Percentiles rank a stretch among this genome's conserved stretches.
Conservation (phyloP, 1,140 invertebrate genomes). For the Lithobius niger region DNA sequence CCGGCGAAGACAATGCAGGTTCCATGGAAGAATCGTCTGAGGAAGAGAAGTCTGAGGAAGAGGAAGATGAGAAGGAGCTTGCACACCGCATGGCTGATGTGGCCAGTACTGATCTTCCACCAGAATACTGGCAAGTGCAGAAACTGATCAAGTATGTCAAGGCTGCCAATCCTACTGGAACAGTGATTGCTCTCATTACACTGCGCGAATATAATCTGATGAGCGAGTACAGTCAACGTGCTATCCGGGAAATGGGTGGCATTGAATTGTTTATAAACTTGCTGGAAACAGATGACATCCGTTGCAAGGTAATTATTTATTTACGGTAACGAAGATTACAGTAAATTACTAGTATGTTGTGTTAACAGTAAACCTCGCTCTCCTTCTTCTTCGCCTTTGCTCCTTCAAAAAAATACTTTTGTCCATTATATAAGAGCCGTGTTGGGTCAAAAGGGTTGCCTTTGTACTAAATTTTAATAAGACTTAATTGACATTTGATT, state of each 20-base stretch:
- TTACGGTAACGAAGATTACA: no score
- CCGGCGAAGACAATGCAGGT: no score
- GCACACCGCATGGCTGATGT: not conserved
- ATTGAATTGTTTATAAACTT: slow-evolving; percentile 84
- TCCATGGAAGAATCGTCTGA: not conserved
- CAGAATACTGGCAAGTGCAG: slow-evolving; percentile 78
- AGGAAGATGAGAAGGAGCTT: slow-evolving; percentile 2
- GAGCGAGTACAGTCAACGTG: slow-evolving; percentile 58
- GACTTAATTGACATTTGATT: no score
- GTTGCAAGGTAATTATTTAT: slow-evolving; percentile 61
- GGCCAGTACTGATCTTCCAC: slow-evolving; percentile 30
- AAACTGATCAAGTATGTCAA: slow-evolving; percentile 81
- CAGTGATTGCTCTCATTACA: slow-evolving; percentile 75
- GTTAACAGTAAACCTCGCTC: no score
- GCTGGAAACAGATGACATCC: slow-evolving; percentile 70
- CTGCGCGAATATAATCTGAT: slow-evolving; percentile 76
- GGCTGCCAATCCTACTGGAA: slow-evolving; percentile 87
- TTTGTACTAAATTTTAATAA: no score
- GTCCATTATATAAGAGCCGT: no score
- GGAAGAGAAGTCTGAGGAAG: not conserved
- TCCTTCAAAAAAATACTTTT: no score
- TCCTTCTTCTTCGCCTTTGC: no score
- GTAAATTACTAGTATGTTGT: no score
- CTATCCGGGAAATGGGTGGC: slow-evolving; percentile 67
- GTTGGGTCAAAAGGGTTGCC: no score